Base-by-base conservation (phyloP, 2,888 invertebrate species). In the Aphodius granarius region DNA sequence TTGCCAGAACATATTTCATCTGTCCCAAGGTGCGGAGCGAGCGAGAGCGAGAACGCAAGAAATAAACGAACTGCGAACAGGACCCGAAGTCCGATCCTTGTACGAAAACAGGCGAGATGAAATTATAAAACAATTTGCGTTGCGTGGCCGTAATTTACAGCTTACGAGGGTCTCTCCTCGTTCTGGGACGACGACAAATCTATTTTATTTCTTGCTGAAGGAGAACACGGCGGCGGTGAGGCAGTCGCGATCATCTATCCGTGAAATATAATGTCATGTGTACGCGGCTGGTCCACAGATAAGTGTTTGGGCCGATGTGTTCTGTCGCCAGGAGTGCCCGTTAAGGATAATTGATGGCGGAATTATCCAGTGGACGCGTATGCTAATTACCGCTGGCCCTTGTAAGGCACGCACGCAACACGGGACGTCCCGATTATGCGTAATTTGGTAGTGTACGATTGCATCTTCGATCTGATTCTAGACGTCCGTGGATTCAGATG, bases 251-350 rank as follows among this genome's bases (percentile, higher is more conserved):
- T 82, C 81, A 81, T 81, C 81, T 80, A 79, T 80, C 81, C 81
- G 80, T 82, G 81, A 82, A 82, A 81, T 83, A 83, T 82, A 81
- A 76, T 78, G 80, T 81, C 81, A 82, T 82, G 81, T 77, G 78
- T 75, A 79, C 81, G 79, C 81, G 79, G 78, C 80, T 80, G 81
- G 81, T 21, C n/a, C 79, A 81, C 75, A 82, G 82, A 82, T 83
- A 82, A 83, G 83, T 83, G 82, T 81, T 82, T 78, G 79, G 79
- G 79, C 79, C 80, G 81, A 81, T 82, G 81, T 83, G 83, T 83
- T 82, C 82, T 83, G 82, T 81, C 83, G 81, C 82, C 83, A 81
- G 81, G 83, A 83, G 82, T 81, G 82, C 79, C 81, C 81, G 81
- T 83, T 81, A 81, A 78, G 75, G 80, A 82, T 82, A 82, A 83